phyloP scores from a whole-genome alignment of 2,888 invertebrate genomes.

The Papilio gigon region DNA sequence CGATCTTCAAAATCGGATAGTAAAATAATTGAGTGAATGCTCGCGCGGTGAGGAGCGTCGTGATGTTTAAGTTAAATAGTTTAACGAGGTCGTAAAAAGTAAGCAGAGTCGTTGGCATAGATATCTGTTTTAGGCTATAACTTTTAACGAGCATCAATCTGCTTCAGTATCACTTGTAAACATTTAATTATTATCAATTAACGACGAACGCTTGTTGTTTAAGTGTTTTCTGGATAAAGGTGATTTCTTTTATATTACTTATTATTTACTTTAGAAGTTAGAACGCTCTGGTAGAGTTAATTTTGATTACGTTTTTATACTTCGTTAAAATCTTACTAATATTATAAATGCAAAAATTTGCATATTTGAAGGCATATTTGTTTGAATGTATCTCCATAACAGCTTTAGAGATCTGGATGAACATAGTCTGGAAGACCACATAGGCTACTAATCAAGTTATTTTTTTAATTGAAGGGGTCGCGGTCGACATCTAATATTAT shows the following conservation, averaged over 20 bases:
- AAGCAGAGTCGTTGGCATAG: neutral
- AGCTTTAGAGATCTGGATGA: no score
- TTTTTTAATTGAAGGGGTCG: no score
- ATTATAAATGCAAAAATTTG: no score
- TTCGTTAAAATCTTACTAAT: no score
- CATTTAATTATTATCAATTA: neutral
- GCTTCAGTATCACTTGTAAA: neutral
- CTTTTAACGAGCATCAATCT: constrained; percentile 14
- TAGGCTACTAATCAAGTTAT: no score
- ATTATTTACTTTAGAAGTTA: no score
- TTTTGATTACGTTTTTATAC: no score
- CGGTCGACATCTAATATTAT: no score
- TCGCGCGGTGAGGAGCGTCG: neutral
- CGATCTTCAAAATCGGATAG: neutral
- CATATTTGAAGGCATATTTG: no score
- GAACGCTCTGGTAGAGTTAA: no score
- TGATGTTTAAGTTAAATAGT: constrained; percentile 3
- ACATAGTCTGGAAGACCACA: no score
- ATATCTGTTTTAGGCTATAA: constrained; percentile 14
- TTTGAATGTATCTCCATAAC: no score
- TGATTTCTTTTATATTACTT: neutral
- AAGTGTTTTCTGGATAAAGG: neutral
- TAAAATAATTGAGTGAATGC: neutral
- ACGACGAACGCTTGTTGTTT: neutral
- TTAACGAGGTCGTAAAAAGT: constrained; percentile 8